Base-by-base conservation (phyloP, 2,888 invertebrate genomes). In the Harmothoe impar region DNA sequence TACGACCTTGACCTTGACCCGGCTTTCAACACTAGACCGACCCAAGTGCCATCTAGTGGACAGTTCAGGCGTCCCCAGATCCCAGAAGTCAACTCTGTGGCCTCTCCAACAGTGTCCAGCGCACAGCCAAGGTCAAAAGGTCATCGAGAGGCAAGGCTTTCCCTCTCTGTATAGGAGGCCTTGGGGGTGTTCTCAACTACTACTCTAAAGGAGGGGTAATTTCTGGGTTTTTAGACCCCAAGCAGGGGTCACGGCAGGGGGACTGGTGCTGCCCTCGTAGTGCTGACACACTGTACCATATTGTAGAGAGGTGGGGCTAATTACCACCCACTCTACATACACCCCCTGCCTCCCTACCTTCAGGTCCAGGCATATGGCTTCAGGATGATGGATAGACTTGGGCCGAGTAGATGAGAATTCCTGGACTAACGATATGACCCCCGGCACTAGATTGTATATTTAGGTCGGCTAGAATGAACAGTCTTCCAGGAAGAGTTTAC, bases 111-210 rank as follows among this genome's bases (percentile, higher is more conserved):
- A 81, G 81, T 81, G 81, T 29, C 77, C 77, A 77, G 77, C 43
- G 20, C 81, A 10, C 81, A 81, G 43, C 81, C 33, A 43, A 81
- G 81, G 81, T 81, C 81, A 81, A 81, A 43, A 43, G 81, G 81
- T 81, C 81, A 81, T 43, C 25, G 31, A 29, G 77, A 25, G 77
- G 15, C 77, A 31, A 25, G 62, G n/a, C n/a, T 62, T 62, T 62
- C 77, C 77, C 29, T 5, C 29, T 17, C 62, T 62, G 62, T 43
- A 43, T 43, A 10, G 43, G 43, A 3, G 43, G 3, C 43, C 43
- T 62, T 62, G 62, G 62, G 62, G n/a, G 62, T n/a, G 62, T n/a
- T n/a, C 62, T n/a, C 62, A 62, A n/a, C 62, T 43, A n/a, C 25
- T 31, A 77, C 29, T 25, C 77, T 25, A 20, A 29, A 20, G 15